Base-by-base conservation (phyloP, 2,888 invertebrate genomes). In the Protodeltote pygarga region DNA sequence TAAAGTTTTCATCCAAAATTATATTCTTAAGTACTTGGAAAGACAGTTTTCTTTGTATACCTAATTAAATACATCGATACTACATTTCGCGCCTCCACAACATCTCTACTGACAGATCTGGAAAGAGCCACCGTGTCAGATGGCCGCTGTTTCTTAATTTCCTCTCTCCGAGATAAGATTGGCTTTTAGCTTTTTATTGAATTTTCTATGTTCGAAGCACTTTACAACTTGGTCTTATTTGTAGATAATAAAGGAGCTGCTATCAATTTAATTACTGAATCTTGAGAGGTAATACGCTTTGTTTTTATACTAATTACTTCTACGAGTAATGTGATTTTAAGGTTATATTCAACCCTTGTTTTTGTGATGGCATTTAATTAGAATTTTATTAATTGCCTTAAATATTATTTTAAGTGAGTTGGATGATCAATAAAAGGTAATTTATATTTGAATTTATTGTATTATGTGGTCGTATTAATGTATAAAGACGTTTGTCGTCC, bases 131-230 rank as follows among this genome's bases (percentile, higher is more conserved):
- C 84, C 85, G 87, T 88, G 92, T 92, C 92, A 90, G 92, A 88
- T 91, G 92, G 87, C 84, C 90, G 87, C 89, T 92, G 89, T 89
- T 92, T 92, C 92, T 92, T 92, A 92, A 92, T 92, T 92, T 92
- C 92, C 92, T 91, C 86, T 86, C 75, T 75, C 77, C 58, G 75
- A 89, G 92, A 92, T 92, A 92, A 92, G 91, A 91, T 90, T 91
- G 90, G 92, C 92, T 91, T 92, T 92, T 89, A 90, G 92, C 87
- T 91, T 92, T 92, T 92, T 92, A 92, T 92, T 91, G 90, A 92
- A 89, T 92, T 92, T 90, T 89, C 90, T 88, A 74, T 86, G 83
- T 85, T 83, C 81, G 80, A 65, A 78, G 75, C 83, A 83, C 81
- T 87, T 89, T 86, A 87, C 82, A 83, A 84, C 82, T 83, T 75